Evolutionary conservation across 2,113 vertebrate genomes (phyloP), one percentile per base, ranked within the genome.

Genomic region (Aptenodytes forsteri): DNA sequence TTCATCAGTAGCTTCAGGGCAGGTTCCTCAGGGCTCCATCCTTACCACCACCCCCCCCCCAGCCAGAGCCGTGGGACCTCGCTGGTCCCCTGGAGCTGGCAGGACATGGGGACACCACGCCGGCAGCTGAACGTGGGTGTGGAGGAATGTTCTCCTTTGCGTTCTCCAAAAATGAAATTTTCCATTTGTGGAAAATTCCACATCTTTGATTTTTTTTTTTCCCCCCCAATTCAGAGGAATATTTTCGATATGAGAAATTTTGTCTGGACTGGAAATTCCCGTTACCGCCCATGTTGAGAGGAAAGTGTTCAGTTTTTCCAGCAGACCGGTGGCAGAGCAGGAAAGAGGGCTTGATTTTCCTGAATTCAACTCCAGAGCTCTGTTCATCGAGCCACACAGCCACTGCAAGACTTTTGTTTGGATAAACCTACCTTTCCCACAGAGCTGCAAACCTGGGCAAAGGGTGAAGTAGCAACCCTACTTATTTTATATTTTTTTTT

Each of bases 71-170:
- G 7, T 6, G 19, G 66, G 47, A 55, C 13, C 23, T 77, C 3
- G 1, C 32, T n/a, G 69, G 46, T 88, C n/a, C n/a, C 44, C 14
- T 13, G 26, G 55, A 85, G 38, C 26, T 9, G 62, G 83, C 34
- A 62, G 70, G 59, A 79, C 44, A 9, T 0, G 1, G 46, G 54
- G 59, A n/a, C 3, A 4, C 44, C 1, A 1, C 0, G 1, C 16
- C 2, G 2, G 49, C 8, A 32, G 42, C 44, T 44, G 56, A 55
- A 30, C 1, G 0, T 3, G 85, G 55, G 21, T 21, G 38, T 65
- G 46, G 18, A 36, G 58, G 47, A 80, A 62, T 20, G 16, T 56
- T 67, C 77, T 65, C 38, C n/a, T 44, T 76, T 1, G 4, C 2
- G 0, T 62, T 62, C 88, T 71, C 46, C 32, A 47, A 86, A 84